Evolutionary conservation across 1,140 invertebrate species (phyloP).

Genomic region (Drosophila pseudoananassae): DNA sequence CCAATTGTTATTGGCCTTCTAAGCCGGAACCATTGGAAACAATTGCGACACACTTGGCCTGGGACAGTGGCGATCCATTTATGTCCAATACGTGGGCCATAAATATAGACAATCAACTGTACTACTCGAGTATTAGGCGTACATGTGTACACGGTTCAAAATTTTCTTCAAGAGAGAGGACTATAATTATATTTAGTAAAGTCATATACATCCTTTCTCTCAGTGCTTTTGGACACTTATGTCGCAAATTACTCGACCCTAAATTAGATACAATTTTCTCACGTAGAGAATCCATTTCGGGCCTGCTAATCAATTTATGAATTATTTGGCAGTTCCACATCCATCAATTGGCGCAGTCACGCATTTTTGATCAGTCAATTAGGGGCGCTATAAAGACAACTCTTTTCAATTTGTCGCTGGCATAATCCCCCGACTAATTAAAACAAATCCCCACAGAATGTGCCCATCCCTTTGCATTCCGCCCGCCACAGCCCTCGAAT

Average conservation of each 20-base stretch:
- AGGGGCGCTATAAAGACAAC: constrained; percentile 24
- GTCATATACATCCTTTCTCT: not conserved
- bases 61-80: constrained; percentile 44
- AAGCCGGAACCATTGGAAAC: constrained; percentile 41
- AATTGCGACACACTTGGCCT: constrained; percentile 49
- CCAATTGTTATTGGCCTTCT: constrained; percentile 53
- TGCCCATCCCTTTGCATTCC: constrained; percentile 1
- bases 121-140: constrained; percentile 1
- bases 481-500: not conserved
- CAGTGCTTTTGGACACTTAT: not conserved
- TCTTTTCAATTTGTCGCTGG: constrained; percentile 42
- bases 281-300: not conserved
- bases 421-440: constrained; percentile 65
- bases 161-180: no score
- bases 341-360: constrained; percentile 27
- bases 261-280: constrained; percentile 16
- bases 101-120: constrained; percentile 56
- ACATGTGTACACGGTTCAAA: constrained; percentile 1
- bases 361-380: constrained; percentile 39
- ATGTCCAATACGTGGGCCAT: constrained; percentile 56
- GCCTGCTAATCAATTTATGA: constrained; percentile 40
- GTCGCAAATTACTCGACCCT: constrained; percentile 8
- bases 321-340: constrained; percentile 41
- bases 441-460: constrained; percentile 52
- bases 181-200: not conserved